Evolutionary conservation across 1,140 invertebrate species (phyloP).

Genomic region (Brachionus angularis): DNA sequence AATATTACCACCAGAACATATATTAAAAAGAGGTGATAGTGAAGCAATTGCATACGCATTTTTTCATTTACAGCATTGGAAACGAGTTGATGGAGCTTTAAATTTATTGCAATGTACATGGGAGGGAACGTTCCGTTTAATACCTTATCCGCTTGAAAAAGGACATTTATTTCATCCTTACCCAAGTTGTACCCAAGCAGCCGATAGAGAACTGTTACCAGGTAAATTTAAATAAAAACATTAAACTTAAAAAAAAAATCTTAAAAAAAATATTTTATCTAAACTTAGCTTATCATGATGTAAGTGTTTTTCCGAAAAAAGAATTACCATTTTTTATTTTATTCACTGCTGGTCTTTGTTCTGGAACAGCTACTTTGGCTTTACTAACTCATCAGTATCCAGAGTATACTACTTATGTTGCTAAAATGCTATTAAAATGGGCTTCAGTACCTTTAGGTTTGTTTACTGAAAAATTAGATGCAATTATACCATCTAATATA

Average conservation of each 20-base stretch:
- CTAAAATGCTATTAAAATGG: conserved; percentile 74
- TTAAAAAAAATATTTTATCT: conserved; percentile 48
- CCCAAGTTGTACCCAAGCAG: conserved; percentile 86
- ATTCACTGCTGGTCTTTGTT: conserved; percentile 87
- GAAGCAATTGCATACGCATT: conserved; percentile 95
- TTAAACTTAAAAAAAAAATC: not conserved
- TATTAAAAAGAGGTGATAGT: conserved; percentile 92
- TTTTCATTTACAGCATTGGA: conserved; percentile 93
- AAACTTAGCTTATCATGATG: conserved; percentile 84
- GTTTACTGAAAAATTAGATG: conserved; percentile 76
- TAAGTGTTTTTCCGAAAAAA: conserved; percentile 92
- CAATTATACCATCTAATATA: conserved; percentile 73
- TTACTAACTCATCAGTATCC: conserved; percentile 89
- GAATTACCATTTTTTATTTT: conserved; percentile 90
- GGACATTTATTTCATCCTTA: conserved; percentile 93
- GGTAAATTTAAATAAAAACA: conserved; percentile 56
- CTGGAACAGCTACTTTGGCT: conserved; percentile 85
- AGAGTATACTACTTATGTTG: conserved; percentile 79
- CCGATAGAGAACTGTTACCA: conserved; percentile 87
- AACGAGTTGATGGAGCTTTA: conserved; percentile 87
- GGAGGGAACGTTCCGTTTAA: conserved; percentile 77
- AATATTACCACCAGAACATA: conserved; percentile 91
- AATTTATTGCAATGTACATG: conserved; percentile 89
- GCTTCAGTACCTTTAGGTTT: conserved; percentile 76
- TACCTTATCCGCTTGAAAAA: conserved; percentile 85